Percentiles rank a stretch among this genome's conserved stretches.
Evolutionary conservation across 1,140 invertebrate genomes (phyloP).

Genomic region (Pseudomyrmex flavicornis): DNA sequence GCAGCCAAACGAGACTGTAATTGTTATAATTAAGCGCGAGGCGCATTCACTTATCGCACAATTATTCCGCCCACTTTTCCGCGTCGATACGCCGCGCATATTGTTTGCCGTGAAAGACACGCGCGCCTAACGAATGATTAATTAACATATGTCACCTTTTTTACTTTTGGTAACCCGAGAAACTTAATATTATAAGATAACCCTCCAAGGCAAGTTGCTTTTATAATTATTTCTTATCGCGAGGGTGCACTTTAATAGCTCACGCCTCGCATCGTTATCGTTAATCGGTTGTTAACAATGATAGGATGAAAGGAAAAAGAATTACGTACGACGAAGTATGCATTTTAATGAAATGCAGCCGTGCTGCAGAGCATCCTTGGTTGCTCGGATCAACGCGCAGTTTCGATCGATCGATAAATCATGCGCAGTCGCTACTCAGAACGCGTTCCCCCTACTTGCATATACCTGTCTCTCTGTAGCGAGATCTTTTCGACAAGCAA

Average conservation of each 20-base stretch:
- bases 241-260: slow-evolving; percentile 13
- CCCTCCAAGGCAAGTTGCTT: slow-evolving; percentile 6
- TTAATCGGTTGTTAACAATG: slow-evolving; percentile 52
- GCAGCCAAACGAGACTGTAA: slow-evolving; percentile 54
- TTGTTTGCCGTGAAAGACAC: slow-evolving; percentile 59
- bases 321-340: not conserved
- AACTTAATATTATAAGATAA: slow-evolving; percentile 51
- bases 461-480: slow-evolving; percentile 10
- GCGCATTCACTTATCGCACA: slow-evolving; percentile 54
- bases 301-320: slow-evolving; percentile 12
- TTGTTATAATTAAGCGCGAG: slow-evolving; percentile 68
- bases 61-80: slow-evolving; percentile 65
- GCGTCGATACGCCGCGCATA: slow-evolving; percentile 49
- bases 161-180: slow-evolving; percentile 9
- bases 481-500: slow-evolving; percentile 37
- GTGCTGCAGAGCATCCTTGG: slow-evolving; percentile 29
- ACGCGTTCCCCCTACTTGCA: slow-evolving; percentile 17
- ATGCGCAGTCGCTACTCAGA: slow-evolving; percentile 23
- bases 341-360: slow-evolving; percentile 43
- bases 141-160: slow-evolving; percentile 51
- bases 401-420: slow-evolving; percentile 69
- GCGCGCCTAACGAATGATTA: slow-evolving; percentile 51
- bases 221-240: slow-evolving; percentile 40
- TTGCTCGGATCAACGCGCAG: not conserved
- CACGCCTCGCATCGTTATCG: slow-evolving; percentile 35